These are phyloP conservation scores for Agriotes lineatus DNA, from an alignment of 2,888 invertebrate species.

Conservation along the genomic window DNA sequence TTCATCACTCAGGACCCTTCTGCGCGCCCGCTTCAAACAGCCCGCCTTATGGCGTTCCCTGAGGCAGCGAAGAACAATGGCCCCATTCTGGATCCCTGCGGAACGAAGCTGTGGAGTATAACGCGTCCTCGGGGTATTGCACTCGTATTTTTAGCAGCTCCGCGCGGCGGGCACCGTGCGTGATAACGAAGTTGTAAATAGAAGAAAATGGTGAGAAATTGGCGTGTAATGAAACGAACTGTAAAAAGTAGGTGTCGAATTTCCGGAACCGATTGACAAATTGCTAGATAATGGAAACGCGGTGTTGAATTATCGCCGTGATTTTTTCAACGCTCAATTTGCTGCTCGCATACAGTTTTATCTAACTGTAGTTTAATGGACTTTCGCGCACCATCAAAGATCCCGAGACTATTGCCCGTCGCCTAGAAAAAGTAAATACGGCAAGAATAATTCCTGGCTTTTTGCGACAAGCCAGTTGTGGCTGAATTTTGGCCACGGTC, in stretches of 20 bases:
- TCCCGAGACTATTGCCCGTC: conserved; percentile 12
- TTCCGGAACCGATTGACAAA: conserved; percentile 29
- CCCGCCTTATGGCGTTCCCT: conserved; percentile 33
- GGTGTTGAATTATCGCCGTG: conserved; percentile 13
- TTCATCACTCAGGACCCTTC: not conserved
- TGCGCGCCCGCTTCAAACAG: conserved; percentile 14
- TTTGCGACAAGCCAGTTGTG: not conserved
- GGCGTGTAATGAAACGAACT: conserved; percentile 19
- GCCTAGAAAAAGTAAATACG: too few species aligned
- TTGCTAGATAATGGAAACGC: conserved; percentile 22
- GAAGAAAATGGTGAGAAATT: conserved; percentile 10
- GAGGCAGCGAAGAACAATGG: conserved; percentile 10
- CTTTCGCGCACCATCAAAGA: conserved; percentile 4
- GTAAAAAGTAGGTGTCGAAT: conserved; percentile 21
- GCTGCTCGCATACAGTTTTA: conserved; percentile 7
- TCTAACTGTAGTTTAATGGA: conserved; percentile 26
- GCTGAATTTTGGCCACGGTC: not conserved
- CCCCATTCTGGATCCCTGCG: conserved; percentile 19
- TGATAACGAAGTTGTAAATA: conserved; percentile 7
- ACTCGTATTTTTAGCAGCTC: too few species aligned
- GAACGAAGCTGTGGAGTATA: not conserved
- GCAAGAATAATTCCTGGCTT: too few species aligned
- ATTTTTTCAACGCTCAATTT: conserved; percentile 8
- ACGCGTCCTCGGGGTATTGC: not conserved
- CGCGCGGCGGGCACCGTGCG: not conserved